Conservation (phyloP, 2,888 invertebrate species). For the Tiphia femorata region DNA sequence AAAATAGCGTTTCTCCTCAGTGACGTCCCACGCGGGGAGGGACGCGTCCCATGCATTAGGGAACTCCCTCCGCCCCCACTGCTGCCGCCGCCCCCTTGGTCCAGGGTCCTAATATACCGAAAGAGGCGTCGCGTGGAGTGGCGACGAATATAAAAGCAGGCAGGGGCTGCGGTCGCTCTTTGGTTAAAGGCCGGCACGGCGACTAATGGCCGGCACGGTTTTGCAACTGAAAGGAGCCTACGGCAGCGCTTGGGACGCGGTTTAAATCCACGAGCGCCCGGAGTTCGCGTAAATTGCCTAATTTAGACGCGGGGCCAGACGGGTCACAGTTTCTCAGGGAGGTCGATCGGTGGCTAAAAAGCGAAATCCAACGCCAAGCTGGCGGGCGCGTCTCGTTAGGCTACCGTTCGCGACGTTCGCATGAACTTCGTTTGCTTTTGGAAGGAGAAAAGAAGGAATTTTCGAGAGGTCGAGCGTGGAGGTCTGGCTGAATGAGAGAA, state of each 20-base stretch:
- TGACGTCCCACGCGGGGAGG: too few relatives aligned
- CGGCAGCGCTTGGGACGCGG: slow-evolving; percentile 22
- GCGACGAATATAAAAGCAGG: slow-evolving; percentile 47
- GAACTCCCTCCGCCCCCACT: too few relatives aligned
- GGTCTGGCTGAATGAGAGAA: too few relatives aligned
- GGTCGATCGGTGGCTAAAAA: slow-evolving; percentile 21
- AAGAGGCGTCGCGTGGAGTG: slow-evolving; percentile 20
- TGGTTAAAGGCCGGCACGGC: slow-evolving; percentile 18
- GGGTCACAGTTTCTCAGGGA: slow-evolving; percentile 42
- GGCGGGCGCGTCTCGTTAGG: slow-evolving; percentile 33
- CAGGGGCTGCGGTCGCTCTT: slow-evolving; percentile 27
- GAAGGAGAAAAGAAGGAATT: too few relatives aligned
- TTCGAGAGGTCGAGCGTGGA: too few relatives aligned
- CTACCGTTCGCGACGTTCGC: slow-evolving; percentile 26
- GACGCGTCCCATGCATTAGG: too few relatives aligned
- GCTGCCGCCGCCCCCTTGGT: slow-evolving; percentile 29
- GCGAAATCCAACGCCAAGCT: slow-evolving; percentile 11
- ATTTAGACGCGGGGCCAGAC: slow-evolving; percentile 52
- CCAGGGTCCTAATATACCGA: slow-evolving; percentile 33
- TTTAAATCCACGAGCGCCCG: slow-evolving; percentile 30
- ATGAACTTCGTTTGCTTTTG: too few relatives aligned
- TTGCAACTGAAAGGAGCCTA: slow-evolving; percentile 37
- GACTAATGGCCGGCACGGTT: slow-evolving; percentile 45
- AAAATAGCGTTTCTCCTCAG: too few relatives aligned
- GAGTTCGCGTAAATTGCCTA: slow-evolving; percentile 56